Evolutionary conservation across 2,113 vertebrate genomes (phyloP), one percentile per base, ranked within the genome.

Genomic region (Bombycilla garrulus): DNA sequence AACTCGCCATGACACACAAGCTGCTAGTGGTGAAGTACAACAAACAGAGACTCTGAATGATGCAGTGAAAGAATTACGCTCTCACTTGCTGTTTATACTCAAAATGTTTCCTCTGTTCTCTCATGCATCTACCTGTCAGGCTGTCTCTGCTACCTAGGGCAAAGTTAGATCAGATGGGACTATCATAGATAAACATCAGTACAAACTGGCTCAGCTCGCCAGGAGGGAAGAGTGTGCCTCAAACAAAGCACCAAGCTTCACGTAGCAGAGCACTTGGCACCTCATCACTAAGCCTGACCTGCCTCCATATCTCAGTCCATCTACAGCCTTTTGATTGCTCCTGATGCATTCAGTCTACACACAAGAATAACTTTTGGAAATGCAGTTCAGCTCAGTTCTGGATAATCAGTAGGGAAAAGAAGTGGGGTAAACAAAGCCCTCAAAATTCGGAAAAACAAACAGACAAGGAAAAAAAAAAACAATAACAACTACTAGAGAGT

Each of bases 371-470:
- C 23, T 54, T 15, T 13, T 18, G 20, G 14, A 77, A 95, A 80
- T 13, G 33, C 11, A 42, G 44, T 56, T 45, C 51, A 21, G 45
- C 40, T 89, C 11, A 54, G 5, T 80, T 60, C 50, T 82, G 71
- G 48, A 48, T 72, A 70, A 51, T 3, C 16, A 58, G 42, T 2
- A 67, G 5, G 22, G 35, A 73, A 61, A 84, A 79, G 5, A 64
- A 45, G 14, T 57, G 5, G 2, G 1, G 42, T 6, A 42, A 6
- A 9, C 20, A 57, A 66, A 66, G 9, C 2, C 12, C 3, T 15
- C 12, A 60, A n/a, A 60, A 53, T 12, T 33, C 15, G n/a, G 14
- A 51, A 38, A 38, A 38, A 38, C 5, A 48, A 48, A 57, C 3
- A 36, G 36, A 17, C 2, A 42, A 24, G 5, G 11, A 42, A 19